These are phyloP conservation scores for Phorcus lineatus DNA, from an alignment of 2,888 invertebrate genomes.

Conservation along the genomic window DNA sequence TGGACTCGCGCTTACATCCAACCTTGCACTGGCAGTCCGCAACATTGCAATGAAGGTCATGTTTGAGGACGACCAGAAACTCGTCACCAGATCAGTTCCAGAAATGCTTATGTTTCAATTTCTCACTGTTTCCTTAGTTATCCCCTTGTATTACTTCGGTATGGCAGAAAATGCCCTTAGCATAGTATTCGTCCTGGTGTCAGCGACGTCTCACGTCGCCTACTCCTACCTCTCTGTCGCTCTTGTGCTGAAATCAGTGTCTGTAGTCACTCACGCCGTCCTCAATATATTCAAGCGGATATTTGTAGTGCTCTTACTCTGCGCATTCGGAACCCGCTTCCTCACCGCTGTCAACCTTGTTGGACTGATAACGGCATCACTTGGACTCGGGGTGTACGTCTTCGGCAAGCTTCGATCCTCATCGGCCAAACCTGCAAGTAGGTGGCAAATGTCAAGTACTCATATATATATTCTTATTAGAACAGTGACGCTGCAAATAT, in stretches of 20 bases:
- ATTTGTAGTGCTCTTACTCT: slow-evolving; percentile 44
- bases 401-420: no score
- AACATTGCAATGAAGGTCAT: slow-evolving; percentile 34
- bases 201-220: slow-evolving; percentile 45
- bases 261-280: slow-evolving; percentile 50
- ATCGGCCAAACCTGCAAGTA: no score
- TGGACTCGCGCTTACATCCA: slow-evolving; percentile 35
- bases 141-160: not conserved
- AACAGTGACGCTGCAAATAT: no score
- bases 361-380: slow-evolving; percentile 31
- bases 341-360: slow-evolving; percentile 31
- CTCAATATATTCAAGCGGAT: slow-evolving; percentile 50
- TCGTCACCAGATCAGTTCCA: not conserved
- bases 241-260: slow-evolving; percentile 40
- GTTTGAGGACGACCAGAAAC: slow-evolving; percentile 2
- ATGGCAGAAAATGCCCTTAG: not conserved
- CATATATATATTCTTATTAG: no score
- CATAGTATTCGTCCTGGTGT: not conserved
- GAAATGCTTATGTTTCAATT: not conserved
- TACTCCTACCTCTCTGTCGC: slow-evolving; percentile 48
- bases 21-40: slow-evolving; percentile 35
- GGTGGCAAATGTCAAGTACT: no score
- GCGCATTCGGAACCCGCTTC: slow-evolving; percentile 37
- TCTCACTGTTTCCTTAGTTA: not conserved
- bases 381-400: slow-evolving; percentile 18